Evolutionary conservation across 2,888 invertebrate genomes (phyloP).

Genomic region (Meliscaeva auricollis): DNA sequence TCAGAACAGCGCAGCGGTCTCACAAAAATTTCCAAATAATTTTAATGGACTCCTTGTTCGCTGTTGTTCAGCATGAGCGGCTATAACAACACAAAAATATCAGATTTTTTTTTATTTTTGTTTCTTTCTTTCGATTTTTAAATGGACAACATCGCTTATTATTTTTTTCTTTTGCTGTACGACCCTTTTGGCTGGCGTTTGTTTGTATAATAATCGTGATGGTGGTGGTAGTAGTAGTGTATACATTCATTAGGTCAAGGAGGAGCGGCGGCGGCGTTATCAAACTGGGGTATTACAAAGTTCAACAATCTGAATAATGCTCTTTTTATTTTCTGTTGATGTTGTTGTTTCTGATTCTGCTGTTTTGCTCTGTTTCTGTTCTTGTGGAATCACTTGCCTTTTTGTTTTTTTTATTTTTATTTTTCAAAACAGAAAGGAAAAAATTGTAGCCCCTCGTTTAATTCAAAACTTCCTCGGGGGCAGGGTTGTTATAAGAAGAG

Average conservation of each 20-base stretch:
- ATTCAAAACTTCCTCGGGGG: slow-evolving; percentile 27
- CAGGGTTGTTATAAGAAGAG: slow-evolving; percentile 23
- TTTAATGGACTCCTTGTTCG: slow-evolving; percentile 70
- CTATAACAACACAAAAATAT: slow-evolving; percentile 42
- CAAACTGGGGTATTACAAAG: slow-evolving; percentile 71
- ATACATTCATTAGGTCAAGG: slow-evolving; percentile 63
- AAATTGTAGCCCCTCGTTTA: slow-evolving; percentile 36
- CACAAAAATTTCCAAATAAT: slow-evolving; percentile 60
- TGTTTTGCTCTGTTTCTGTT: background rate
- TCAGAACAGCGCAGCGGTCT: slow-evolving; percentile 42
- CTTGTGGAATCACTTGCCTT: slow-evolving; percentile 47
- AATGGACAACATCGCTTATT: slow-evolving; percentile 51
- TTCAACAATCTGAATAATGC: slow-evolving; percentile 72
- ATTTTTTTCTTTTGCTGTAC: too few relatives aligned
- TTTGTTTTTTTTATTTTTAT: slow-evolving; percentile 49
- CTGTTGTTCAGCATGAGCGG: slow-evolving; percentile 50
- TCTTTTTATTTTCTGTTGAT: slow-evolving; percentile 45
- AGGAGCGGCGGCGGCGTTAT: slow-evolving; percentile 45
- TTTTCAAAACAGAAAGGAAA: background rate
- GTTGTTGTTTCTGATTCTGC: slow-evolving; percentile 28
- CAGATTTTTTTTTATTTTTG: slow-evolving; percentile 24
- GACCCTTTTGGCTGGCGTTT: slow-evolving; percentile 36
- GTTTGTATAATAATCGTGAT: slow-evolving; percentile 15
- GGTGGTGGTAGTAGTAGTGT: background rate
- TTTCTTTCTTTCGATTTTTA: slow-evolving; percentile 11